Conservation (phyloP, 2,113 vertebrate species). For the Struthidea cinerea region DNA sequence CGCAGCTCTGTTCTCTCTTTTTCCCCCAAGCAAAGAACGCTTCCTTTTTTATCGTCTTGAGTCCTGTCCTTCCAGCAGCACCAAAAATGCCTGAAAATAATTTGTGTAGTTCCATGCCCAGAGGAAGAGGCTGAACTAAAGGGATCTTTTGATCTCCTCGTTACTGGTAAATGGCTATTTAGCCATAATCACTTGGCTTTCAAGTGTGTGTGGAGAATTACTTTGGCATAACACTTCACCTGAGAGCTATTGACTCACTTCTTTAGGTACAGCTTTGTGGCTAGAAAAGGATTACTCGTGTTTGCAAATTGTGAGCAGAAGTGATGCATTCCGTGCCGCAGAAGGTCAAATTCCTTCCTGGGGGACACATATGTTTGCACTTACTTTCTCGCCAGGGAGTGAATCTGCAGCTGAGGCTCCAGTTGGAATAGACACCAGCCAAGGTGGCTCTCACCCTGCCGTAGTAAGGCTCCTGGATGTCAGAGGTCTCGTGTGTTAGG, state of each 20-base stretch:
- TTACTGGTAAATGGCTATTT: neutral
- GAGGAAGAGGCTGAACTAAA: neutral
- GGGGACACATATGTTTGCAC: neutral
- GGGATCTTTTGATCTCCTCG: neutral
- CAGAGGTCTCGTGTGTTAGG: constrained; percentile 67
- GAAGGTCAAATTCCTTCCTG: neutral
- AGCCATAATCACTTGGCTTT: neutral
- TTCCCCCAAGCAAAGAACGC: neutral
- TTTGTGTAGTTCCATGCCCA: neutral
- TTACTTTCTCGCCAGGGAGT: constrained; percentile 72
- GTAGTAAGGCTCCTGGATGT: constrained; percentile 57
- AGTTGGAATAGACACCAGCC: constrained; percentile 7
- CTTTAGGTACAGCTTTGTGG: neutral
- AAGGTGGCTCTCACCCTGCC: constrained; percentile 49
- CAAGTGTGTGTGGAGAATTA: neutral
- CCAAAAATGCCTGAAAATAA: neutral
- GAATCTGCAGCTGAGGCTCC: constrained; percentile 65
- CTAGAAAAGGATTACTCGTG: neutral
- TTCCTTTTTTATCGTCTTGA: neutral
- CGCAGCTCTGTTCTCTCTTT: neutral
- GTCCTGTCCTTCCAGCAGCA: neutral
- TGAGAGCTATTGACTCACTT: neutral
- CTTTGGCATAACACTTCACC: neutral
- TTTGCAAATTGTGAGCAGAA: neutral
- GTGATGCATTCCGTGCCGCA: rapidly evolving